phyloP scores from a whole-genome alignment of 1,140 invertebrate species.

The Fopius arisanus region DNA sequence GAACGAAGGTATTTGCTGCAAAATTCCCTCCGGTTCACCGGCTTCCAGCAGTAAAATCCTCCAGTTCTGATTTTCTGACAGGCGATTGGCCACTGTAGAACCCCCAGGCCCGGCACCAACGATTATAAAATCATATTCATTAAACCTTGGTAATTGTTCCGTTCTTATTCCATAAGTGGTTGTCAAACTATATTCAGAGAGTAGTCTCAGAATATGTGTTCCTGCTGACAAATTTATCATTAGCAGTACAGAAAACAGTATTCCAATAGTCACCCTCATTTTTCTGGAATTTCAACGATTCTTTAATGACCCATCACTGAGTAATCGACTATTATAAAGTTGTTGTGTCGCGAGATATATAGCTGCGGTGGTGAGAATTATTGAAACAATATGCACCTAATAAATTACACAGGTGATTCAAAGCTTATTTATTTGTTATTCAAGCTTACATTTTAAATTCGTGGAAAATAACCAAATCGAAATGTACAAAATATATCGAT shows the following conservation, averaged over 20 bases:
- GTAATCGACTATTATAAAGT: no score
- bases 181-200: neutral
- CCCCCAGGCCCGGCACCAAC: constrained; percentile 72
- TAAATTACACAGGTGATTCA: neutral
- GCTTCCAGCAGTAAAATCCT: constrained; percentile 66
- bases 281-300: neutral
- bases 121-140: constrained; percentile 62
- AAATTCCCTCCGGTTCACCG: constrained; percentile 57
- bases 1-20: constrained; percentile 59
- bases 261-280: neutral
- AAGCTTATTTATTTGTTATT: constrained; percentile 35
- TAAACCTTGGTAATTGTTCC: constrained; percentile 27
- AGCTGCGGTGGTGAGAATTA: neutral
- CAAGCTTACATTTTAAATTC: no score
- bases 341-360: neutral
- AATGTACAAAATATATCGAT: no score
- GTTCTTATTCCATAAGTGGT: constrained; percentile 28
- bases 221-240: neutral
- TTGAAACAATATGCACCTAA: neutral
- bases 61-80: constrained; percentile 64
- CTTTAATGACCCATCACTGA: neutral
- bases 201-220: neutral
- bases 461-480: no score
- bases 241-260: neutral
- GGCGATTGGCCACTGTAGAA: constrained; percentile 68